Evolutionary conservation across 2,888 invertebrate genomes (phyloP).

Genomic region (Apantesis nais): DNA sequence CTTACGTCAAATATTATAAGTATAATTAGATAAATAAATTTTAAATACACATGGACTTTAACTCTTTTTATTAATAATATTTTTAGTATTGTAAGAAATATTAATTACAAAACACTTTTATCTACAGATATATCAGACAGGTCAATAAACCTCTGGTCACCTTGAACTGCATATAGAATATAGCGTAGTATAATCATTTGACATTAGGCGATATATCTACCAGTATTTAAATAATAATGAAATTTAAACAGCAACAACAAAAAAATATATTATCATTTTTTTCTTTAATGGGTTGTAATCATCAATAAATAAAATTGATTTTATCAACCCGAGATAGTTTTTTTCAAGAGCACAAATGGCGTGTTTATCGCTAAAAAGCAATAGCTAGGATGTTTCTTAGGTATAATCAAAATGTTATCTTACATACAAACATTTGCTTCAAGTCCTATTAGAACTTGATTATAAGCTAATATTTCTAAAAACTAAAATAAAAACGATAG

Average conservation of each 20-base stretch:
- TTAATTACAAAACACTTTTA: background rate
- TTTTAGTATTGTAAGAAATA: background rate
- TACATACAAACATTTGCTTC: background rate
- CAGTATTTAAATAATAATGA: background rate
- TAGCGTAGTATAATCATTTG: background rate
- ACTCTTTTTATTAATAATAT: background rate
- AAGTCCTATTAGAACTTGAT: background rate
- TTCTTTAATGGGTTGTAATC: background rate
- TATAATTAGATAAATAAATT: conserved; percentile 10
- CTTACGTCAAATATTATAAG: conserved; percentile 1
- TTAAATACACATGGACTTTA: background rate
- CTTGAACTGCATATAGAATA: background rate
- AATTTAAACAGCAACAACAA: background rate
- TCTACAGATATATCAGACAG: background rate
- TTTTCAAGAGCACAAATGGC: too few relatives aligned
- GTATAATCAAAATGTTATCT: background rate
- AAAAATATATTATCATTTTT: background rate
- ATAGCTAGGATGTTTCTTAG: background rate
- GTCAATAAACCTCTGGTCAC: background rate
- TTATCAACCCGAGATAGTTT: background rate
- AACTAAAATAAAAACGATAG: background rate
- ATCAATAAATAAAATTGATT: background rate
- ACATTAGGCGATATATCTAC: background rate
- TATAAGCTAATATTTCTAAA: background rate
- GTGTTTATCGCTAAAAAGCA: background rate